Evolutionary conservation across 2,888 invertebrate species (phyloP).

Genomic region (Tipula unca): DNA sequence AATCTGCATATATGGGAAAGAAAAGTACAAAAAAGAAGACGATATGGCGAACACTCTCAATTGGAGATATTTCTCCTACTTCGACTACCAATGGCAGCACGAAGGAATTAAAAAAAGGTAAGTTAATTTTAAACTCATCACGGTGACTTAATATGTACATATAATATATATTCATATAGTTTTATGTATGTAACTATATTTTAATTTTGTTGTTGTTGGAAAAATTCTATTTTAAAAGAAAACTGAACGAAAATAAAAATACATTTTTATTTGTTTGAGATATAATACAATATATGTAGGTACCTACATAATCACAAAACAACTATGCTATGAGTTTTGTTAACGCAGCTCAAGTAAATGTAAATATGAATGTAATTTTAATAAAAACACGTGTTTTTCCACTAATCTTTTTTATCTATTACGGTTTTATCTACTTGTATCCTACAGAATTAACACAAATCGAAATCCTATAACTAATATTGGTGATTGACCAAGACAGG

Average conservation of each 20-base stretch:
- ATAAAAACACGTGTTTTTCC: background rate
- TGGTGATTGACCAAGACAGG: background rate
- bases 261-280: background rate
- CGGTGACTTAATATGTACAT: background rate
- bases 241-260: background rate
- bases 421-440: background rate
- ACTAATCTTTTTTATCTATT: background rate
- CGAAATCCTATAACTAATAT: background rate
- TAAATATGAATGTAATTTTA: background rate
- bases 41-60: constrained; percentile 53
- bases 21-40: constrained; percentile 50
- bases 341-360: background rate
- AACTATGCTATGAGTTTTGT: background rate
- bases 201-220: background rate
- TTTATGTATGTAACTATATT: background rate
- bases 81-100: background rate
- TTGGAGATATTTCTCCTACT: constrained; percentile 31
- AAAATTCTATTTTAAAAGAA: background rate
- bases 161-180: background rate
- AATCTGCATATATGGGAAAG: constrained; percentile 45
- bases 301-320: background rate
- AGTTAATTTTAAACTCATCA: background rate
- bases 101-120: constrained; percentile 22
- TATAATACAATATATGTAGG: background rate
- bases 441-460: background rate